A percentile compares a stretch with the other conserved stretches of the same genome.
Evolutionary conservation across 92 coral and sea anemone species (phyloP).

Genomic region (Nematostella vectensis): DNA sequence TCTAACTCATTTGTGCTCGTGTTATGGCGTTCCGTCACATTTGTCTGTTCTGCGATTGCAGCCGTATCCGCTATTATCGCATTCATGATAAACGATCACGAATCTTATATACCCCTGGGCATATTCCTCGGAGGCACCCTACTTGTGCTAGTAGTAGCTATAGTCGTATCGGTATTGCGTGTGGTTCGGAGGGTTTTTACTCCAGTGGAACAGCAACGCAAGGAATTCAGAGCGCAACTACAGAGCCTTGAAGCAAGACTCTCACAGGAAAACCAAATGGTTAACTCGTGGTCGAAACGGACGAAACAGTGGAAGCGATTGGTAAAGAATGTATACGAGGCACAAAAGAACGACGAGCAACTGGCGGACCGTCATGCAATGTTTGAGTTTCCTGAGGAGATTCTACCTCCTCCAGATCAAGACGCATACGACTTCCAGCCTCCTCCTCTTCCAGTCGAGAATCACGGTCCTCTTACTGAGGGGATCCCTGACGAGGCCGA

Average conservation of each 20-base stretch:
- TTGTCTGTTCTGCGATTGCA: slow-evolving; percentile 54
- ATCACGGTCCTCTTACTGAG: slow-evolving; percentile 7
- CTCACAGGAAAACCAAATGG: slow-evolving; percentile 51
- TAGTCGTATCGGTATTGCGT: slow-evolving; percentile 36
- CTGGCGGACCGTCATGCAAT: neutral
- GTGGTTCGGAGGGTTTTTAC: slow-evolving; percentile 50
- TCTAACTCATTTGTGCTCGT: slow-evolving; percentile 76
- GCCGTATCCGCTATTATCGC: slow-evolving; percentile 66
- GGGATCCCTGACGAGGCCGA: slow-evolving; percentile 6
- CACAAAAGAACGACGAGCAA: slow-evolving; percentile 54
- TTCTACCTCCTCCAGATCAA: slow-evolving; percentile 11
- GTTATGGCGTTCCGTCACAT: slow-evolving; percentile 75
- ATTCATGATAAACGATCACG: slow-evolving; percentile 30
- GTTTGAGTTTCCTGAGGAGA: slow-evolving; percentile 14
- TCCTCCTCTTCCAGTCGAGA: neutral
- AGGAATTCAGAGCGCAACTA: slow-evolving; percentile 53
- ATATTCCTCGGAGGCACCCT: slow-evolving; percentile 56
- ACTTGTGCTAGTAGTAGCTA: slow-evolving; percentile 48
- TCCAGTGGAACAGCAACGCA: slow-evolving; percentile 66
- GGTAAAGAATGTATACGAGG: slow-evolving; percentile 75
- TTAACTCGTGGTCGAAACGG: slow-evolving; percentile 74
- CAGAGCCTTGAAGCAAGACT: slow-evolving; percentile 56
- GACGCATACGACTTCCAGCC: neutral
- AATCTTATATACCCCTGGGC: slow-evolving; percentile 53
- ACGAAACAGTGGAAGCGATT: slow-evolving; percentile 81